Base-by-base conservation (phyloP, 2,797 vertebrate genomes). In the Amblyopsis hoosieri region DNA sequence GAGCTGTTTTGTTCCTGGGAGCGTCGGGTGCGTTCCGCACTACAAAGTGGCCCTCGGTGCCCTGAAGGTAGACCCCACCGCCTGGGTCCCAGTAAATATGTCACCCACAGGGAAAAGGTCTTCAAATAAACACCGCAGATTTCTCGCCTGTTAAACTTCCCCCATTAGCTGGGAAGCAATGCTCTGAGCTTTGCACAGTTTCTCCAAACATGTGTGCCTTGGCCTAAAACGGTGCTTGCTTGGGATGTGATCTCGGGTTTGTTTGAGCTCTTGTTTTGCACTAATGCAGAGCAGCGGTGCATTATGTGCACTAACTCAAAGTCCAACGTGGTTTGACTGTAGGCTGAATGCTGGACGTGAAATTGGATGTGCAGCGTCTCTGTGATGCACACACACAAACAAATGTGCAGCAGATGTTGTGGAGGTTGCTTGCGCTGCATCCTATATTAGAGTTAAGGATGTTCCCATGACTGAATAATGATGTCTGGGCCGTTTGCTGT, bases 1-100 rank as follows among this genome's bases (percentile, higher is more conserved):
- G 70, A 63, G 57, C 76, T 85, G 79, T 89, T 90, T 89, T 89
- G 77, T 88, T 89, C 78, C 77, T 60, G 58, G 76, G 74, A 83
- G 81, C 66, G 68, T 81, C 72, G 42, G 76, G 63, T 66, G 64
- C 80, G 57, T 70, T 82, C 63, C 64, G 57, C 71, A 75, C 75
- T 85, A 85, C 78, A 91, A 90, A 90, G 85, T 78, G 78, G 67
- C 72, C 54, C 66, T 23, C 48, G 66, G 59, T 86, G 78, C 82
- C 83, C 86, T 75, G 76, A 82, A 87, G 89, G 82, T 65, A 83
- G 76, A 85, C 69, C 76, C 76, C 76, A 51, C 74, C 67, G 66
- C 81, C 76, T 78, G 72, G 76, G 80, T 78, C 86, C 77, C 73
- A 69, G 79, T 82, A 85, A 89, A 85, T 80, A 75, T 70, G 64